Conservation (phyloP, 1,140 invertebrate species). For the Hestina assimilis region DNA sequence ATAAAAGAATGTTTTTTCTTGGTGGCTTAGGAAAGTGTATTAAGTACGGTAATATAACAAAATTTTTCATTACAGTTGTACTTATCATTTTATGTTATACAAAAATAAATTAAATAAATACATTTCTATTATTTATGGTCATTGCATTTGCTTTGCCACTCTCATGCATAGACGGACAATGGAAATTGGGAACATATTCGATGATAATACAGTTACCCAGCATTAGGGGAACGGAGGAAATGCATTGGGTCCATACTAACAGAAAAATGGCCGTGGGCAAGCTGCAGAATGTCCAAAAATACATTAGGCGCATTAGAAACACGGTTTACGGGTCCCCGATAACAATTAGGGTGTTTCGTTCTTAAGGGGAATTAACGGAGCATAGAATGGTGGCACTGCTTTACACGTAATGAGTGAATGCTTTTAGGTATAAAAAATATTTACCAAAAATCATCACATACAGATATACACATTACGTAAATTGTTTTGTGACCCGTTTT, state of each 20-base stretch:
- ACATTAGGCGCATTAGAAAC: constrained; percentile 77
- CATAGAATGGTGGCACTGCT: constrained; percentile 39
- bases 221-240: constrained; percentile 48
- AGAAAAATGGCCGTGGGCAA: constrained; percentile 73
- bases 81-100: too few species aligned
- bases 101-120: not conserved
- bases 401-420: constrained; percentile 26
- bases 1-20: too few species aligned
- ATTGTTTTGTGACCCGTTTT: too few species aligned
- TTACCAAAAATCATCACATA: not conserved
- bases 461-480: not conserved
- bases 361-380: constrained; percentile 70
- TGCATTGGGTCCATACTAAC: constrained; percentile 63
- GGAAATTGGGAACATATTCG: constrained; percentile 76
- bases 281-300: constrained; percentile 77
- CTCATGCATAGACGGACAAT: constrained; percentile 65
- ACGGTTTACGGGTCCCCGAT: constrained; percentile 73
- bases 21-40: too few species aligned
- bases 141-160: constrained; percentile 60
- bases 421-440: constrained; percentile 6
- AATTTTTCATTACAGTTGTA: too few species aligned
- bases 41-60: not conserved
- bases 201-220: constrained; percentile 71
- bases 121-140: constrained; percentile 61
- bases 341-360: constrained; percentile 74